Evolutionary conservation across 2,113 vertebrate genomes (phyloP).

Genomic region (Riparia riparia): DNA sequence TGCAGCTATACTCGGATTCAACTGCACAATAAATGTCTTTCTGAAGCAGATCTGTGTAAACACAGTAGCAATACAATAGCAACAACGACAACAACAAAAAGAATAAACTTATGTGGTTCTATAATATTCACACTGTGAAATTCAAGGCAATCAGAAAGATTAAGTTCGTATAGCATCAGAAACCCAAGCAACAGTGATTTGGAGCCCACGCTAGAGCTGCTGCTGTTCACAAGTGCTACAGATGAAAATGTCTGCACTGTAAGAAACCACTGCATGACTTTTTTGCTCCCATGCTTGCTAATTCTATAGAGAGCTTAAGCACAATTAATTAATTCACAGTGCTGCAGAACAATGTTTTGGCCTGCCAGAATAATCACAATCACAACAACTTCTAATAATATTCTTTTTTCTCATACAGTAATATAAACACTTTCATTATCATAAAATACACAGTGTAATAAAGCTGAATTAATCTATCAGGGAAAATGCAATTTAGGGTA

Average conservation of each 20-base stretch:
- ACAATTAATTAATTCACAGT: background rate
- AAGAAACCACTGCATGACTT: background rate
- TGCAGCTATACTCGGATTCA: background rate
- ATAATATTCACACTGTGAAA: background rate
- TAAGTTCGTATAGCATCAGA: background rate
- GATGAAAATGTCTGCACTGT: background rate
- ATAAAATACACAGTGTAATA: background rate
- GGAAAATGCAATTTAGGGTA: background rate
- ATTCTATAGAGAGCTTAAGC: background rate
- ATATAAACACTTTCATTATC: background rate
- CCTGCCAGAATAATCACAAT: background rate
- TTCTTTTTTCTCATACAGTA: background rate
- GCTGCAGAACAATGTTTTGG: background rate
- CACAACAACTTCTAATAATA: background rate
- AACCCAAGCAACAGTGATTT: background rate
- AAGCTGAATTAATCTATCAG: background rate
- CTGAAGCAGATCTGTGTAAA: constrained; percentile 13
- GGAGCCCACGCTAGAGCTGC: background rate
- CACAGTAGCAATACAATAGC: background rate
- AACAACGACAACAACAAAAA: no score
- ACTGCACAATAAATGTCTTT: constrained; percentile 7
- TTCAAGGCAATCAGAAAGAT: background rate
- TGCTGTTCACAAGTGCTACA: background rate
- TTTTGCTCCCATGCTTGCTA: background rate
- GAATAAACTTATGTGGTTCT: background rate